Conservation (phyloP, 2,797 vertebrate species). For the Acanthornis magna region DNA sequence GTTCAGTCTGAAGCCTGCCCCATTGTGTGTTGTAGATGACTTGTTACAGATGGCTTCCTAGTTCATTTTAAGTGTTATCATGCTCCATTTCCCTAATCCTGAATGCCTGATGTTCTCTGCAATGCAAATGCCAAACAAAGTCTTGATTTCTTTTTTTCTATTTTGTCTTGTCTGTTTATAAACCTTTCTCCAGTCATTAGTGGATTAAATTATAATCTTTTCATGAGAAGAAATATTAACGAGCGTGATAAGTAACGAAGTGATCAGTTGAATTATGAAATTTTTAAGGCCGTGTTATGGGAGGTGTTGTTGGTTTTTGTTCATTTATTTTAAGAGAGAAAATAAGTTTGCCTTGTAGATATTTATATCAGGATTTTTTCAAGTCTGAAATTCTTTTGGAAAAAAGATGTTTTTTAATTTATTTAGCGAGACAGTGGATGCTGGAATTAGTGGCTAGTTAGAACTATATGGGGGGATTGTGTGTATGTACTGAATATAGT, state of each 20-base stretch:
- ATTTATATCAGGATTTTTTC: neutral
- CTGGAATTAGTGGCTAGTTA: neutral
- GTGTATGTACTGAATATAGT: neutral
- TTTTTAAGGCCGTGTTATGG: neutral
- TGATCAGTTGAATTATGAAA: neutral
- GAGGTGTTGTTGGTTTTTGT: neutral
- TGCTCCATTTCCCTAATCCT: conserved; percentile 52
- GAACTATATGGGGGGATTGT: neutral
- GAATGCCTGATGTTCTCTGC: conserved; percentile 24
- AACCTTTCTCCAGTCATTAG: neutral
- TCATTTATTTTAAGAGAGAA: neutral
- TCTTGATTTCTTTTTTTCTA: neutral
- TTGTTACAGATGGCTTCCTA: conserved; percentile 17
- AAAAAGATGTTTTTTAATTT: neutral
- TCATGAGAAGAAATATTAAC: neutral
- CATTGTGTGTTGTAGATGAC: neutral
- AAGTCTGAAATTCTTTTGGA: neutral
- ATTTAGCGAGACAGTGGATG: neutral
- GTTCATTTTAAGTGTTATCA: neutral
- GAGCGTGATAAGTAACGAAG: neutral
- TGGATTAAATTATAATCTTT: neutral
- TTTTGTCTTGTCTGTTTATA: neutral
- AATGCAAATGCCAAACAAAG: neutral
- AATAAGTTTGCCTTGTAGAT: neutral
- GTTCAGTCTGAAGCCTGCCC: neutral